Percentiles rank a stretch among this genome's conserved stretches.
These are phyloP conservation scores for Cydia fagiglandana DNA, from an alignment of 1,140 invertebrate species.

Conservation along the genomic window DNA sequence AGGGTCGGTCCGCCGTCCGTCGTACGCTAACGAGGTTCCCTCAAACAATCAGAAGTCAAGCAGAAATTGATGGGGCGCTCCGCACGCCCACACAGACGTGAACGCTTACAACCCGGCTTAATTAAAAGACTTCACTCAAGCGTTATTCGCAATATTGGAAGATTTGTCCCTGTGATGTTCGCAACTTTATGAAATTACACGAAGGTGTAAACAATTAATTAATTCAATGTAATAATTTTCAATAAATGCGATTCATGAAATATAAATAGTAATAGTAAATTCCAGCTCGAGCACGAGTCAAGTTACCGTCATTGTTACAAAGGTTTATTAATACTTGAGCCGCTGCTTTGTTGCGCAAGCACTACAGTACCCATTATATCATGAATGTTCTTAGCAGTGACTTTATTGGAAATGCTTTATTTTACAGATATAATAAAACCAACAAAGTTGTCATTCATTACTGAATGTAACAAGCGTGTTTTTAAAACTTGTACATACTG, in stretches of 20 bases:
- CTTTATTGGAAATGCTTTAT: slow-evolving; percentile 21
- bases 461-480: not conserved
- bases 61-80: slow-evolving; percentile 64
- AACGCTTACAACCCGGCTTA: slow-evolving; percentile 55
- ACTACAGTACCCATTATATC: not conserved
- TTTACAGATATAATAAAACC: not conserved
- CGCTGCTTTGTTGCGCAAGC: slow-evolving; percentile 7
- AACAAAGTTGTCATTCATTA: not conserved
- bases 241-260: not conserved
- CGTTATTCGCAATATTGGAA: slow-evolving; percentile 70
- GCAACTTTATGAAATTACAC: slow-evolving; percentile 40
- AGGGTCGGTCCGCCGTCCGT: slow-evolving; percentile 34
- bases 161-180: slow-evolving; percentile 57
- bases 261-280: slow-evolving; percentile 1
- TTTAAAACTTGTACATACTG: not conserved
- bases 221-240: not conserved
- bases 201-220: slow-evolving; percentile 17
- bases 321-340: slow-evolving; percentile 30
- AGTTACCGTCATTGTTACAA: slow-evolving; percentile 12
- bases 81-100: slow-evolving; percentile 47
- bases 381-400: not conserved
- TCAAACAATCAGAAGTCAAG: slow-evolving; percentile 68
- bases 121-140: slow-evolving; percentile 75
- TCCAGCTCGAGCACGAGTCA: not conserved
- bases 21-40: slow-evolving; percentile 54